A percentile compares a stretch with the other conserved stretches of the same genome.
These are phyloP conservation scores for Microcebus griseorufus DNA, from an alignment of 2,113 vertebrate genomes.

Conservation along the genomic window DNA sequence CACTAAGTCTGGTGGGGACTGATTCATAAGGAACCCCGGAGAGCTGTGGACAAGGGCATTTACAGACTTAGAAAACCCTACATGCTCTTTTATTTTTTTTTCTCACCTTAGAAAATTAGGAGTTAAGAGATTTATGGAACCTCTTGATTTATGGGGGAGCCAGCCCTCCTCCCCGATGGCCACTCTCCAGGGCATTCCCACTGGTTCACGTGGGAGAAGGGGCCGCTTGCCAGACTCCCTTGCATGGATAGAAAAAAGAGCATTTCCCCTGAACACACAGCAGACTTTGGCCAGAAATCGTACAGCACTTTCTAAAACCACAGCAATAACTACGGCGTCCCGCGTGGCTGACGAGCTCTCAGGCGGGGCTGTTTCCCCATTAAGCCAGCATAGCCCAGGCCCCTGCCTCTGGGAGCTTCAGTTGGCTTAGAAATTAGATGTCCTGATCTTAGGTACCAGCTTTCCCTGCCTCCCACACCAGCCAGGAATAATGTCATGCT, in stretches of 20 bases:
- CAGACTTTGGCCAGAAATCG: background rate
- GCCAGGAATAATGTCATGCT: background rate
- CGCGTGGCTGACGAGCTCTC: background rate
- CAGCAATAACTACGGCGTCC: background rate
- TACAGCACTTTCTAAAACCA: background rate
- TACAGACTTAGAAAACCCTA: background rate
- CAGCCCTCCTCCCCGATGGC: background rate
- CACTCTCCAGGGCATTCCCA: background rate
- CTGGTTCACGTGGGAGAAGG: background rate
- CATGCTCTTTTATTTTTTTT: background rate
- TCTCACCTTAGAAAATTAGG: background rate
- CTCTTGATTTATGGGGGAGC: background rate
- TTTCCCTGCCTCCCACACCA: background rate
- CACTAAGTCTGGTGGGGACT: background rate
- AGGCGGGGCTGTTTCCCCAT: fast-evolving
- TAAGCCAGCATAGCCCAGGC: background rate
- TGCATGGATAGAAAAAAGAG: background rate
- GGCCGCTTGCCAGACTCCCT: background rate
- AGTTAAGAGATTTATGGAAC: background rate
- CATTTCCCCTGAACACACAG: background rate
- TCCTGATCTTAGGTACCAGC: background rate
- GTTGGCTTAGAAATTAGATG: background rate
- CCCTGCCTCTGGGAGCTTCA: background rate
- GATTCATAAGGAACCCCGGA: background rate
- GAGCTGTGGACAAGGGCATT: background rate